Evolutionary conservation across 37 sponge, comb jelly and placozoan genomes (phyloP).

Genomic region (Cladorhizidae sp.): DNA sequence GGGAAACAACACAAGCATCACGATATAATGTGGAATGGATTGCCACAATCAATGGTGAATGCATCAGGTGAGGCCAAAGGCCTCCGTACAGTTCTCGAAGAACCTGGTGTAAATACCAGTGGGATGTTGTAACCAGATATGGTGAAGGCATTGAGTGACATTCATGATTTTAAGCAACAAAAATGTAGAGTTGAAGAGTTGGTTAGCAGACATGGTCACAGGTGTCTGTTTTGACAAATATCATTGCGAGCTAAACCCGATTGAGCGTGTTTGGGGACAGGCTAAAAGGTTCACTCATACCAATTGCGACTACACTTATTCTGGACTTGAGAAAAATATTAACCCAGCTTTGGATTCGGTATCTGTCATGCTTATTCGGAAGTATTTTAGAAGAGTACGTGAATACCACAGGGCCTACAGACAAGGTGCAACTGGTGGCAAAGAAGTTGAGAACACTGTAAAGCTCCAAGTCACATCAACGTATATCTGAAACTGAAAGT

Average conservation of each 20-base stretch:
- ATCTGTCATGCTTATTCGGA: neutral
- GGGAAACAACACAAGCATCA: neutral
- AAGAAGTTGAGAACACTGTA: too few relatives aligned
- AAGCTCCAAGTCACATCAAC: too few relatives aligned
- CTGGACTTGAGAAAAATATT: neutral
- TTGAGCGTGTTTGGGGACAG: slow-evolving; percentile 14
- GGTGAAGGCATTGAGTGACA: neutral
- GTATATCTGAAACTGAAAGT: too few relatives aligned
- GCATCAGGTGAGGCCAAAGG: neutral
- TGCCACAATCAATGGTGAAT: neutral
- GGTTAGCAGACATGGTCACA: too few relatives aligned
- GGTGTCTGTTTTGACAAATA: slow-evolving; percentile 15
- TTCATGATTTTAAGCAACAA: slow-evolving; percentile 26
- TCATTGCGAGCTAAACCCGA: slow-evolving; percentile 5
- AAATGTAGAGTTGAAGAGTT: neutral
- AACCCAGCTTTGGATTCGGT: neutral
- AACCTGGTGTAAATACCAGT: slow-evolving; percentile 8
- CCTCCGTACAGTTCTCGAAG: neutral
- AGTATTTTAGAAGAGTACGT: neutral
- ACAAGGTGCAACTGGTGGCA: too few relatives aligned
- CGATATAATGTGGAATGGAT: too few relatives aligned
- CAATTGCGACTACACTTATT: too few relatives aligned
- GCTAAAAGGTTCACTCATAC: slow-evolving; percentile 7
- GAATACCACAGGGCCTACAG: too few relatives aligned
- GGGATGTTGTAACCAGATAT: neutral